Conservation (phyloP, 2,113 vertebrate genomes). For the Corydoras maculifer region DNA sequence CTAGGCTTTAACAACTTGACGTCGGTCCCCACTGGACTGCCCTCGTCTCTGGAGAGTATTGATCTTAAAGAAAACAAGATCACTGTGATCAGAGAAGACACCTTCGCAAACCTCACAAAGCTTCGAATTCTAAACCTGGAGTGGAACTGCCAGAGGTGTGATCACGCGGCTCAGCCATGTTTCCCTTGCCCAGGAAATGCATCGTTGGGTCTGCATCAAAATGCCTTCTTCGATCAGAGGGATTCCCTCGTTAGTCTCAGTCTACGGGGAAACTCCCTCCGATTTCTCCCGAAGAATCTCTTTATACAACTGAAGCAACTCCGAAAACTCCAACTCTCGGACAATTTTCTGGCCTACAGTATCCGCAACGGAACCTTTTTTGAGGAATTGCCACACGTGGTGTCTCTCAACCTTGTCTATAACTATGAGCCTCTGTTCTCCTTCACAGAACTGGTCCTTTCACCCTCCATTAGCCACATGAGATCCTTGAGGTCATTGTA, state of each 20-base stretch:
- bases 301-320: slow-evolving; percentile 57
- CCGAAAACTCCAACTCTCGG: slow-evolving; percentile 60
- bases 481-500: slow-evolving; percentile 50
- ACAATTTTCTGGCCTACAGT: slow-evolving; percentile 62
- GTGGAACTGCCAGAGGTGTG: slow-evolving; percentile 75
- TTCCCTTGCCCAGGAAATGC: slow-evolving; percentile 65
- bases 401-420: slow-evolving; percentile 63
- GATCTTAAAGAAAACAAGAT: slow-evolving; percentile 68
- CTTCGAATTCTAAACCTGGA: slow-evolving; percentile 58
- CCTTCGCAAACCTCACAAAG: slow-evolving; percentile 56
- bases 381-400: slow-evolving; percentile 53
- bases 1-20: slow-evolving; percentile 77
- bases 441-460: slow-evolving; percentile 54
- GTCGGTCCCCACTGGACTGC: slow-evolving; percentile 60
- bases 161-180: slow-evolving; percentile 67
- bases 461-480: slow-evolving; percentile 55
- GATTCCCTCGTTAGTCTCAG: slow-evolving; percentile 56
- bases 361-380: slow-evolving; percentile 67
- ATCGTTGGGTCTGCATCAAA: slow-evolving; percentile 51
- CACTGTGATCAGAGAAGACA: slow-evolving; percentile 42
- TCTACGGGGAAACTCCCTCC: slow-evolving; percentile 68
- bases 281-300: slow-evolving; percentile 52
- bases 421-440: slow-evolving; percentile 63
- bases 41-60: slow-evolving; percentile 57
- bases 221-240: slow-evolving; percentile 51